Evolutionary conservation across 92 coral and sea anemone species (phyloP).

Genomic region (Pocillopora grandis): DNA sequence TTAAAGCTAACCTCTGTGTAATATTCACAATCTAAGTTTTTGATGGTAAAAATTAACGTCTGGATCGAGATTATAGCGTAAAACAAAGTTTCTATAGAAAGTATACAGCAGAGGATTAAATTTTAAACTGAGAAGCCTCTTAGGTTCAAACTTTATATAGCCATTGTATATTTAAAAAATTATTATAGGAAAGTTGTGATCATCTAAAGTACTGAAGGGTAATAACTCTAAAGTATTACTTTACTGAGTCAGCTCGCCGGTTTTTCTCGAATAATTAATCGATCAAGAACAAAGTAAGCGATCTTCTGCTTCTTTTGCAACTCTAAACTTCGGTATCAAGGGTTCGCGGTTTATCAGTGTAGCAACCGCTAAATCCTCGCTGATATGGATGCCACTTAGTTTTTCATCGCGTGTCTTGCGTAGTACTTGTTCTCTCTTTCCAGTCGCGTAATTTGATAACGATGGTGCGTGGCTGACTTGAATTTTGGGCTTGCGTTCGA

Average conservation of each 20-base stretch:
- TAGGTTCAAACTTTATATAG: neutral
- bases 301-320: slow-evolving; percentile 14
- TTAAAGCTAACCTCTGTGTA: neutral
- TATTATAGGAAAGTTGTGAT: neutral
- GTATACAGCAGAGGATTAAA: slow-evolving; percentile 9
- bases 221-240: slow-evolving; percentile 5
- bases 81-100: neutral
- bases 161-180: neutral
- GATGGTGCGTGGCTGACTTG: slow-evolving; percentile 10
- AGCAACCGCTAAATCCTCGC: slow-evolving; percentile 13
- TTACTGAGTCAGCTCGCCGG: slow-evolving; percentile 2
- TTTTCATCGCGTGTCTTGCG: neutral
- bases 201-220: slow-evolving; percentile 11
- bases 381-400: slow-evolving; percentile 7
- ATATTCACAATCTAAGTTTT: slow-evolving; percentile 19
- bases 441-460: slow-evolving; percentile 7
- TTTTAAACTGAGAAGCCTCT: slow-evolving; percentile 8
- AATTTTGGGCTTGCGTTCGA: slow-evolving; percentile 6
- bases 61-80: neutral
- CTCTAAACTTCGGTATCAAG: slow-evolving; percentile 15
- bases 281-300: slow-evolving; percentile 15
- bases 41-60: slow-evolving; percentile 8
- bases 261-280: slow-evolving; percentile 12
- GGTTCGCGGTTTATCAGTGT: slow-evolving; percentile 1
- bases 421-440: too few species aligned